phyloP scores from a whole-genome alignment of 2,113 vertebrate species.

The Mustela nigripes region DNA sequence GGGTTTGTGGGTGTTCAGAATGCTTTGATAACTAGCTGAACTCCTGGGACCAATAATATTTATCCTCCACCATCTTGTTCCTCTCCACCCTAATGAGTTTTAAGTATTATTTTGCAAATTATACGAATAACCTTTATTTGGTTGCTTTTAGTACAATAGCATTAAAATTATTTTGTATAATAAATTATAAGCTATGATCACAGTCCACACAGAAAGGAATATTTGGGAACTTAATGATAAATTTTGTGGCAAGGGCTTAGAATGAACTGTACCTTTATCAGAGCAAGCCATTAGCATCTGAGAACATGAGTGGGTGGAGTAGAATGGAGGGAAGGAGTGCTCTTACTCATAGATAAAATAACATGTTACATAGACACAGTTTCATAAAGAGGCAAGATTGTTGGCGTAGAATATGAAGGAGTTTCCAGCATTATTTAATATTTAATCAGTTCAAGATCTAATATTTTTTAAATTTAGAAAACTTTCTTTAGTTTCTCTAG shows the following conservation, averaged over 20 bases:
- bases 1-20: no score
- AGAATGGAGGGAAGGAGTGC: background rate
- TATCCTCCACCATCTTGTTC: no score
- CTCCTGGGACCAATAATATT: no score
- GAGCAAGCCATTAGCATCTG: background rate
- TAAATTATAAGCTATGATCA: slow-evolving; percentile 36
- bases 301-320: background rate
- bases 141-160: background rate
- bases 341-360: slow-evolving; percentile 30
- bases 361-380: background rate
- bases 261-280: slow-evolving; percentile 55
- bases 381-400: background rate
- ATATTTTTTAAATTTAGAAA: background rate
- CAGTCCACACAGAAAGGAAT: background rate
- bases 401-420: background rate
- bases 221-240: background rate
- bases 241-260: background rate
- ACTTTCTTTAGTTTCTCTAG: slow-evolving; percentile 15
- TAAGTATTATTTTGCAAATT: slow-evolving; percentile 49
- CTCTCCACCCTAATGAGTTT: background rate
- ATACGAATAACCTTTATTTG: background rate
- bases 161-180: slow-evolving; percentile 51
- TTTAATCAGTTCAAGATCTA: slow-evolving; percentile 40
- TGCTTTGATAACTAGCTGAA: no score
- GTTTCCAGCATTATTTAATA: background rate